Evolutionary conservation across 1,140 invertebrate species (phyloP).

Genomic region (Spodoptera frugiperda): DNA sequence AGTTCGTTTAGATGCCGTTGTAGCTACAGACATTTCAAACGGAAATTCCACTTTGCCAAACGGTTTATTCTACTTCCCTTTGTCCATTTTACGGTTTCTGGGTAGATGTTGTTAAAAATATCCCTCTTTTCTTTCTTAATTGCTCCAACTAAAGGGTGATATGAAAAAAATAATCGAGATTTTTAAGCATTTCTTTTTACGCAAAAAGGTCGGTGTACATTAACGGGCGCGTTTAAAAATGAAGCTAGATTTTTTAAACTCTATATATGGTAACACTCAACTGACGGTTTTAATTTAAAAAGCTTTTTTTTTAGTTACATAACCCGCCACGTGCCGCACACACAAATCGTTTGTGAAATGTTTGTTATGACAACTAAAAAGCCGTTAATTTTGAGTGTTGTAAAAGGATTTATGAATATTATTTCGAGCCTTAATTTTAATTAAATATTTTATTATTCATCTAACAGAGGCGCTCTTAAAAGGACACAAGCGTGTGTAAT

Average conservation of each 20-base stretch:
- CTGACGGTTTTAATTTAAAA: constrained; percentile 1
- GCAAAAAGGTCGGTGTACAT: constrained; percentile 3
- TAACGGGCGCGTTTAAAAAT: constrained; percentile 32
- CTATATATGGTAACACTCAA: constrained; percentile 21
- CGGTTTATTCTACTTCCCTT: constrained; percentile 47
- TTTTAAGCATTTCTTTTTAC: constrained; percentile 9
- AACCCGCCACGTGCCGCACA: background rate
- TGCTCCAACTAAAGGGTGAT: constrained; percentile 11
- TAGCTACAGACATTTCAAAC: constrained; percentile 49
- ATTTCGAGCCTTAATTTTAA: background rate
- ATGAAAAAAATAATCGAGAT: constrained; percentile 18
- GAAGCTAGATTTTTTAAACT: constrained; percentile 9
- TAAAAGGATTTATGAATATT: constrained; percentile 6
- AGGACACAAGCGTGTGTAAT: background rate
- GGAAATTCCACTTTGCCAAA: constrained; percentile 50
- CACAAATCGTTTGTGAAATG: constrained; percentile 17
- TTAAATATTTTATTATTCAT: background rate
- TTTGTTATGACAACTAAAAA: constrained; percentile 24
- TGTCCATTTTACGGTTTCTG: constrained; percentile 46
- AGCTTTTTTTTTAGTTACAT: background rate
- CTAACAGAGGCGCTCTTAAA: background rate
- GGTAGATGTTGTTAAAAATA: constrained; percentile 44
- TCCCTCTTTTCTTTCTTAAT: constrained; percentile 25
- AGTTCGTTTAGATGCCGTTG: constrained; percentile 53
- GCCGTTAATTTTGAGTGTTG: background rate